Evolutionary conservation across 2,113 vertebrate species (phyloP).

Genomic region (Gavia stellata): DNA sequence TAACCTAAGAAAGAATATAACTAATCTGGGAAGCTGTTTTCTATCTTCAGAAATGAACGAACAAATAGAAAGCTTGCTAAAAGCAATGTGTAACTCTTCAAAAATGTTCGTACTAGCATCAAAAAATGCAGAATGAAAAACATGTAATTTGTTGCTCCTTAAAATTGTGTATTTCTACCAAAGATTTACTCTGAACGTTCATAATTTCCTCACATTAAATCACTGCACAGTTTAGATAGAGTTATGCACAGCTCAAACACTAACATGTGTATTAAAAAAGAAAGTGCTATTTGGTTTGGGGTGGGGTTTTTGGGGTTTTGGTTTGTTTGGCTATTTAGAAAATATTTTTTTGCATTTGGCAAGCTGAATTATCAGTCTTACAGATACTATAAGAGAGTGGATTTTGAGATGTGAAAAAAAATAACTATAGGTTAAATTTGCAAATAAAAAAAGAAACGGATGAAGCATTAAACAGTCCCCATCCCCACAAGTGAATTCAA

Average conservation of each 20-base stretch:
- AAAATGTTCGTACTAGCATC: slow-evolving; percentile 25
- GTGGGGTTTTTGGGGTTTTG: too few species aligned
- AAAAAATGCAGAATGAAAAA: slow-evolving; percentile 31
- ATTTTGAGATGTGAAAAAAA: not conserved
- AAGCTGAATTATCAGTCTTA: not conserved
- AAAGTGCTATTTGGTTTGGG: not conserved
- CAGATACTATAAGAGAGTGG: not conserved
- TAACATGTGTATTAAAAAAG: not conserved
- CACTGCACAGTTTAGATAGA: not conserved
- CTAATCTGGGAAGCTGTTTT: slow-evolving; percentile 44
- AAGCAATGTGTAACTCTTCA: slow-evolving; percentile 10
- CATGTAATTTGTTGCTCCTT: slow-evolving; percentile 24
- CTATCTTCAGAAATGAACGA: slow-evolving; percentile 50
- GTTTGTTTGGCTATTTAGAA: not conserved
- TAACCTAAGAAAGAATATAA: slow-evolving; percentile 44
- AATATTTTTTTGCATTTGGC: not conserved
- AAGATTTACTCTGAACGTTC: slow-evolving; percentile 25
- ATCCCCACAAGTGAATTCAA: not conserved
- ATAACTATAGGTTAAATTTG: not conserved
- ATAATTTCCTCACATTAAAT: not conserved
- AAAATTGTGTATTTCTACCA: slow-evolving; percentile 22
- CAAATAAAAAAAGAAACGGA: not conserved
- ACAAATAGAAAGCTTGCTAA: slow-evolving; percentile 28
- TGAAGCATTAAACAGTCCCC: not conserved
- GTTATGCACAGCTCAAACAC: not conserved